phyloP scores from a whole-genome alignment of 2,888 invertebrate species.

The Priocnemis perturbator region DNA sequence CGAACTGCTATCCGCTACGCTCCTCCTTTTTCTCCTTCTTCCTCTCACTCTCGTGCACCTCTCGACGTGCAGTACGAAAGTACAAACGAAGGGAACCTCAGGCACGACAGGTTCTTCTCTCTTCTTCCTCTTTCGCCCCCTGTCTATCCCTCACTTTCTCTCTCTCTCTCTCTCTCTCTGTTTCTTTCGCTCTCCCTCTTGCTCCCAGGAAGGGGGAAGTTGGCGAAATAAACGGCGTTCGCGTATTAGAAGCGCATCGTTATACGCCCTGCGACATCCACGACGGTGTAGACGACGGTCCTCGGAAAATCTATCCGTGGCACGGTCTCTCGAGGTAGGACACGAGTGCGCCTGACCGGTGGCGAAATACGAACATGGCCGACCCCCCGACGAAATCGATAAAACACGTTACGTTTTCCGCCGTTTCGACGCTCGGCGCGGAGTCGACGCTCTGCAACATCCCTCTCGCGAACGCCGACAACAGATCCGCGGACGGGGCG shows the following conservation, averaged over 20 bases:
- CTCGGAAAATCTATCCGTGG: constrained; percentile 65
- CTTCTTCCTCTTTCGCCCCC: not conserved
- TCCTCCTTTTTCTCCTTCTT: not conserved
- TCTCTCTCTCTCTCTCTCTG: constrained; percentile 27
- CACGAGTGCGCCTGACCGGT: constrained; percentile 67
- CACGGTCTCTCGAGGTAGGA: constrained; percentile 49
- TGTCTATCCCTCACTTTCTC: not conserved
- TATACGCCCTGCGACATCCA: constrained; percentile 15
- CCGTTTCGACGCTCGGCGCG: constrained; percentile 52
- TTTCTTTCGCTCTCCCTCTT: constrained; percentile 7
- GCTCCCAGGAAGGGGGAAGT: constrained; percentile 2
- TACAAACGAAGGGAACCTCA: constrained; percentile 38
- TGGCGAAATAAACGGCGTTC: not conserved
- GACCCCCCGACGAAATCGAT: constrained; percentile 64
- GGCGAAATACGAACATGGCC: constrained; percentile 62
- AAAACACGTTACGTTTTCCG: constrained; percentile 71
- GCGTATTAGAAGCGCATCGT: not conserved
- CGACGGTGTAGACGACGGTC: constrained; percentile 35
- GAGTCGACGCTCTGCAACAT: constrained; percentile 21
- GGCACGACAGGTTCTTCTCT: constrained; percentile 16
- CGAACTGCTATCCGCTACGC: not conserved
- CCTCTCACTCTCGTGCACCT: not conserved
- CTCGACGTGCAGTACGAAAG: not conserved
- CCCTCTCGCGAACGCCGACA: not conserved
- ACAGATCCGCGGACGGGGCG: no score